phyloP scores from a whole-genome alignment of 2,888 invertebrate species.

The Dryococelus australis region DNA sequence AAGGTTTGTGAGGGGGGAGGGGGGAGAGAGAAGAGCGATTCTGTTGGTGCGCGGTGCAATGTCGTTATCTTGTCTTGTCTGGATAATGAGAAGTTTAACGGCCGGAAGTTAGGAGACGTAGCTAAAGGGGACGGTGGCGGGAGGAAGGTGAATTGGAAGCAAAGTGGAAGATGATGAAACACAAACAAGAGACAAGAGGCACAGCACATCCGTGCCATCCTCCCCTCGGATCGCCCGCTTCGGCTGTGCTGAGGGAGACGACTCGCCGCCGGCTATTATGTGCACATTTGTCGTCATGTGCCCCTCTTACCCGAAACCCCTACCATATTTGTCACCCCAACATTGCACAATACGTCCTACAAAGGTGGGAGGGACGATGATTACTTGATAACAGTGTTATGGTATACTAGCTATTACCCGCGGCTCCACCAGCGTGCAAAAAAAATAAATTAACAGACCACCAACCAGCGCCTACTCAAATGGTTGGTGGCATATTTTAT shows the following conservation, averaged over 20 bases:
- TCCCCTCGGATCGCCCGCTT: not conserved
- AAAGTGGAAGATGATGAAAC: constrained; percentile 29
- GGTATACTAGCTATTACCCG: no score
- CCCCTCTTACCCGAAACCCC: not conserved
- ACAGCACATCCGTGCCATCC: not conserved
- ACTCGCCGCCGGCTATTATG: not conserved
- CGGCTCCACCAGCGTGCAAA: no score
- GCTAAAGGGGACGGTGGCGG: not conserved
- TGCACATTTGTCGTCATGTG: not conserved
- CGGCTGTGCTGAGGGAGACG: not conserved
- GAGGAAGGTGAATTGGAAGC: constrained; percentile 18
- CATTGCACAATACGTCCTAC: no score
- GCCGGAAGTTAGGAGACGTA: not conserved
- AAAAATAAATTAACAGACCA: no score
- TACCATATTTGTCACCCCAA: no score
- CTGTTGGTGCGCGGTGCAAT: not conserved
- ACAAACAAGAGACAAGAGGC: constrained; percentile 18
- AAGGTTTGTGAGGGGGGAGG: not conserved
- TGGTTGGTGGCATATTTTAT: no score
- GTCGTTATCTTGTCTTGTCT: constrained; percentile 23
- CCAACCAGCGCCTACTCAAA: no score
- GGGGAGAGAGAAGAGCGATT: not conserved
- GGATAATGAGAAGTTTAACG: constrained; percentile 23
- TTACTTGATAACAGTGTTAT: no score
- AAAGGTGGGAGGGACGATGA: no score